Percentiles rank a stretch among this genome's conserved stretches.
Conservation (phyloP, 2,888 invertebrate species). For the Drosophila rubida region DNA sequence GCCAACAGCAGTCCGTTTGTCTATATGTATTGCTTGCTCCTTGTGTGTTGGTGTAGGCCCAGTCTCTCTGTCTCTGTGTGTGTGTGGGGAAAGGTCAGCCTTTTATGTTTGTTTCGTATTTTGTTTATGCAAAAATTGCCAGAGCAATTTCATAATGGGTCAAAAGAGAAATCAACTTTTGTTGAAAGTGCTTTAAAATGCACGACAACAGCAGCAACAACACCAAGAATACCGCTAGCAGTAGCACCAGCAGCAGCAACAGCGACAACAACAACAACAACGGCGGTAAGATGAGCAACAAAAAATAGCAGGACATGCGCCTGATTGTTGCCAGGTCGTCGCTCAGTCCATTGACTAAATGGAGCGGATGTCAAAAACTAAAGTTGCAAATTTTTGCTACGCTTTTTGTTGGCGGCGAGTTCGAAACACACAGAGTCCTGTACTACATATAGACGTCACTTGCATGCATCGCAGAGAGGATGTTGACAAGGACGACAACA, state of each 20-base stretch:
- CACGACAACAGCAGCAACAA: slow-evolving; percentile 57
- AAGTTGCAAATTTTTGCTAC: slow-evolving; percentile 67
- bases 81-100: slow-evolving; percentile 65
- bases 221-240: slow-evolving; percentile 15
- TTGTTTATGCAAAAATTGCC: slow-evolving; percentile 79
- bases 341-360: slow-evolving; percentile 72
- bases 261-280: slow-evolving; percentile 8
- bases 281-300: slow-evolving; percentile 13
- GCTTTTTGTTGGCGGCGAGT: slow-evolving; percentile 38
- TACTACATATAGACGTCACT: slow-evolving; percentile 44
- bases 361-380: slow-evolving; percentile 77
- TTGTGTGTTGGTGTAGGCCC: slow-evolving; percentile 2
- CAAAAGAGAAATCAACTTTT: slow-evolving; percentile 81
- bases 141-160: slow-evolving; percentile 80
- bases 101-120: slow-evolving; percentile 77
- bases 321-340: slow-evolving; percentile 75
- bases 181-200: slow-evolving; percentile 79
- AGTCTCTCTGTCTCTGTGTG: slow-evolving; percentile 13
- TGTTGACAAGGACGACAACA: slow-evolving; percentile 54
- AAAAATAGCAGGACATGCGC: slow-evolving; percentile 54
- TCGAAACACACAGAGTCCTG: slow-evolving; percentile 12
- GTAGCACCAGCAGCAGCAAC: slow-evolving; percentile 2
- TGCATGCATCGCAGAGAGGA: slow-evolving; percentile 54
- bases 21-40: slow-evolving; percentile 1
- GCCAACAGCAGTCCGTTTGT: slow-evolving; percentile 57